Evolutionary conservation across 2,888 invertebrate genomes (phyloP).

Genomic region (Cremastinae sp.): DNA sequence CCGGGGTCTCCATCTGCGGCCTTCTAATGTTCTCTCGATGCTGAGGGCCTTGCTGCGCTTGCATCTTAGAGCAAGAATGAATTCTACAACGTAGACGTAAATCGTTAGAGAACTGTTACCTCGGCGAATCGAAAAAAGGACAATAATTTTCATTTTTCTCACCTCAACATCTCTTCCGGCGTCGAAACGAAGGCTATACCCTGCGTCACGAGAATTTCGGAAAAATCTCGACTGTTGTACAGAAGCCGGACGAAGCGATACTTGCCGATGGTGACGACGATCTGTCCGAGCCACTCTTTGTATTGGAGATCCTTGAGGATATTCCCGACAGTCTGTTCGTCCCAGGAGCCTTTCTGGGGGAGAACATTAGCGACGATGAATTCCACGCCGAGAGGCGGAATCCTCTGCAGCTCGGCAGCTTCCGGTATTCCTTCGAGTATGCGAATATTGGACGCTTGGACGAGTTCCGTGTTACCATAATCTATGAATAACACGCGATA

Average conservation of each 20-base stretch:
- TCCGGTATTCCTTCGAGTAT: constrained; percentile 82
- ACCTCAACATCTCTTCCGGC: constrained; percentile 69
- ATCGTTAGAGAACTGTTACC: too few relatives aligned
- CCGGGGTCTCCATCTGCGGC: too few relatives aligned
- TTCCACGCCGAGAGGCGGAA: constrained; percentile 84
- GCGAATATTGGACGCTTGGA: constrained; percentile 84
- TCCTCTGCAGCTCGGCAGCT: constrained; percentile 74
- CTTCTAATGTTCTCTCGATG: neutral
- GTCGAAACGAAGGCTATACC: constrained; percentile 68
- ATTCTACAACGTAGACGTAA: too few relatives aligned
- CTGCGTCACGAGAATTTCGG: constrained; percentile 66
- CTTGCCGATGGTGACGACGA: constrained; percentile 37
- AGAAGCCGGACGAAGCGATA: constrained; percentile 69
- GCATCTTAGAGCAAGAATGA: too few relatives aligned
- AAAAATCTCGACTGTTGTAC: constrained; percentile 68
- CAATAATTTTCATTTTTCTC: constrained; percentile 23
- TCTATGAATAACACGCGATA: constrained; percentile 87
- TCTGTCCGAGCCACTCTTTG: constrained; percentile 76
- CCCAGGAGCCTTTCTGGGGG: constrained; percentile 83
- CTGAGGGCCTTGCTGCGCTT: too few relatives aligned
- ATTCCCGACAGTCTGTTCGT: constrained; percentile 79
- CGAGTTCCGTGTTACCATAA: constrained; percentile 85
- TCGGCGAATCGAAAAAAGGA: too few relatives aligned
- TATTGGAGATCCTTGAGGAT: constrained; percentile 80
- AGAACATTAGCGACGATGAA: constrained; percentile 84